These are phyloP conservation scores for Heterodera carotae DNA, from an alignment of 1,140 invertebrate genomes.

Conservation along the genomic window DNA sequence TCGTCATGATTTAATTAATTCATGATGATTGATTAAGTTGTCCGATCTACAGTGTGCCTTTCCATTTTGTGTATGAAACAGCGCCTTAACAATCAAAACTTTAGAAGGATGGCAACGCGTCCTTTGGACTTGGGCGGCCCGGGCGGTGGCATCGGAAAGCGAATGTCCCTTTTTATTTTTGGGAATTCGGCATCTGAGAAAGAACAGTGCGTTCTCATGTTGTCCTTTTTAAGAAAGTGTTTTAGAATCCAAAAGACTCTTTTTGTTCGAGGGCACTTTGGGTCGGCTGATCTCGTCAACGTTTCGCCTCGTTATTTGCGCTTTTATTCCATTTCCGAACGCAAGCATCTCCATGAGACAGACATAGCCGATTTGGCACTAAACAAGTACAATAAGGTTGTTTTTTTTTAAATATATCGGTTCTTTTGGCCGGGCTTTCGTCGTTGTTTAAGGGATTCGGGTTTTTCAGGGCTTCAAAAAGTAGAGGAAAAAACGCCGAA, in stretches of 20 bases:
- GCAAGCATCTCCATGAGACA: conserved; percentile 12
- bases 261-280: conserved; percentile 20
- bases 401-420: too few species aligned
- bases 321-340: conserved; percentile 23
- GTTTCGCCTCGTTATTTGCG: conserved; percentile 23
- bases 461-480: too few species aligned
- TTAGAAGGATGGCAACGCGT: conserved; percentile 31
- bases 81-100: not conserved
- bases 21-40: too few species aligned
- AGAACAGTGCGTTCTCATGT: conserved; percentile 24
- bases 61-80: too few species aligned
- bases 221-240: not conserved
- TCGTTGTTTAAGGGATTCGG: too few species aligned
- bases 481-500: too few species aligned
- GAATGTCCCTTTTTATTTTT: conserved; percentile 38
- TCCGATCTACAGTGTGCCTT: too few species aligned
- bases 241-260: conserved; percentile 26
- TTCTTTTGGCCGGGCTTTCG: too few species aligned
- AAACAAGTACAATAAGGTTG: conserved; percentile 20
- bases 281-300: conserved; percentile 13
- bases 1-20: too few species aligned
- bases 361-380: conserved; percentile 25
- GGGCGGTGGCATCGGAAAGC: conserved; percentile 30
- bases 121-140: conserved; percentile 31
- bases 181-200: conserved; percentile 23